phyloP scores from a whole-genome alignment of 2,113 vertebrate genomes.

The Brachypodius melanocephalos region DNA sequence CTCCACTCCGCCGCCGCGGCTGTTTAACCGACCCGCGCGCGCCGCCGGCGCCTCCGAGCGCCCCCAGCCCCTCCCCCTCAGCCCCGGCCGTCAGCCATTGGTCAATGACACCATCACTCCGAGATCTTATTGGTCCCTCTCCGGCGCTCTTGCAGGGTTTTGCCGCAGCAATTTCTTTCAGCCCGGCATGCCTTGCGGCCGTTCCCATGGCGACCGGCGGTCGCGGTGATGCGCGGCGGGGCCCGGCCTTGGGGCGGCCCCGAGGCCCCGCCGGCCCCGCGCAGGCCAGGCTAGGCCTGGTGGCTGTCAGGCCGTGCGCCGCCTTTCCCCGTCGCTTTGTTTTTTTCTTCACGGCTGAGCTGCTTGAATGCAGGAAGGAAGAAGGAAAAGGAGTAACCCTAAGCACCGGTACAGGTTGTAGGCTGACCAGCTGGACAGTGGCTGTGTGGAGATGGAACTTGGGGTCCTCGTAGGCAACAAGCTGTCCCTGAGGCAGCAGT shows the following conservation, averaged over 20 bases:
- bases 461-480: neutral
- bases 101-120: neutral
- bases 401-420: neutral
- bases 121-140: neutral
- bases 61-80: neutral
- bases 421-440: neutral
- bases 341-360: neutral
- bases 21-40: slow-evolving; percentile 49
- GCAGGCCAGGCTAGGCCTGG: rapidly evolving
- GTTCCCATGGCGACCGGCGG: neutral
- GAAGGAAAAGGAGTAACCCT: neutral
- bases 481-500: neutral
- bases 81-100: neutral
- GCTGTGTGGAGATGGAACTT: neutral
- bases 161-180: slow-evolving; percentile 76
- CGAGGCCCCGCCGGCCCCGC: neutral
- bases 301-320: rapidly evolving
- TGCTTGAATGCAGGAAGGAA: neutral
- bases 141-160: neutral
- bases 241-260: rapidly evolving
- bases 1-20: neutral
- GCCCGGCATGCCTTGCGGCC: slow-evolving; percentile 69
- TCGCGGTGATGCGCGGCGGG: rapidly evolving
- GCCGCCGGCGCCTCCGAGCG: neutral
- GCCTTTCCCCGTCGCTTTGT: too few species aligned